Base-by-base conservation (phyloP, 2,113 vertebrate genomes). In the Corythaixoides concolor region DNA sequence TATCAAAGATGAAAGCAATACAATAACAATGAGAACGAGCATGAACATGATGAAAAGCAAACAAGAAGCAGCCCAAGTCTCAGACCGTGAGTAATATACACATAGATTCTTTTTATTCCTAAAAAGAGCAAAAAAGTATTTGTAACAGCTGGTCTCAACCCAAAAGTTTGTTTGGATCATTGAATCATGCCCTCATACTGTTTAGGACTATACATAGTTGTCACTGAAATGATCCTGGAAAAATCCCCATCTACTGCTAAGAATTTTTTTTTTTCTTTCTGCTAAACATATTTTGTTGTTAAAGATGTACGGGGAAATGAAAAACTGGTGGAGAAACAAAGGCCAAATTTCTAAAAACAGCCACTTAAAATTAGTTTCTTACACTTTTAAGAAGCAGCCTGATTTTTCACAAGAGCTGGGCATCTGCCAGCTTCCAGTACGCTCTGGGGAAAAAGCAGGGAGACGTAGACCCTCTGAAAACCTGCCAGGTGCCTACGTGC, bases 1-100 rank as follows among this genome's bases (percentile, higher is more conserved):
- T 98, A 97, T 84, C n/a, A 26, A 87, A 97, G 95, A 97, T 95
- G 93, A 97, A 97, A 96, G 94, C 66, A 86, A 79, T 93, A 72
- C 82, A 97, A 89, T 96, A 97, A 96, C 95, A 98, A 93, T 81
- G 84, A 97, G 90, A 93, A 80, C 78, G 96, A 97, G 55, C 50
- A 95, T 20, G 66, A 95, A 76, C 89, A 91, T 52, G 73, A 93
- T 93, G 77, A 96, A 97, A 96, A 94, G 88, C 76, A 93, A 97
- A 75, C 41, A 92, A 96, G 70, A 66, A 93, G 78, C 60, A 90
- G 70, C 74, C n/a, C 56, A 95, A 97, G 87, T 80, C 87, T 89
- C 56, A 83, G 92, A 58, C 60, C 21, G 15, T 97, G 67, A 80
- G 68, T 72, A 94, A 93, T 79, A 35, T 91, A 90, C 74, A 93